Evolutionary conservation across 1,140 invertebrate genomes (phyloP).

Genomic region (Olivierus martensii): DNA sequence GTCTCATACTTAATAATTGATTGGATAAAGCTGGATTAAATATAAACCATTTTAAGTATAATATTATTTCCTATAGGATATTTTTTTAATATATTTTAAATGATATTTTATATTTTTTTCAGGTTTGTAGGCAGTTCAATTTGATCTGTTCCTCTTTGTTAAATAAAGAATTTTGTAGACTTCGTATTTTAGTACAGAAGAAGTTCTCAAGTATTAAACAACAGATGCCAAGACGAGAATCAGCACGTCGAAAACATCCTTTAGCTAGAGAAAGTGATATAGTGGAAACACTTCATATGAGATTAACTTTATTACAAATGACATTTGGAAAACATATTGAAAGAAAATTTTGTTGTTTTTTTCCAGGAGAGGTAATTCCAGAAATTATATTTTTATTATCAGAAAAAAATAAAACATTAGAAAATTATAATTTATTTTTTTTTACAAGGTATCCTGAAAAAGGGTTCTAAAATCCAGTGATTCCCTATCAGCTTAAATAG

Average conservation of each 20-base stretch:
- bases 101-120: slow-evolving; percentile 20
- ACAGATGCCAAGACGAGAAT: slow-evolving; percentile 66
- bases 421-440: too few species aligned
- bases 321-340: slow-evolving; percentile 83
- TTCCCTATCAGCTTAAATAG: too few species aligned
- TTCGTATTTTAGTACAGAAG: slow-evolving; percentile 62
- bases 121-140: slow-evolving; percentile 66
- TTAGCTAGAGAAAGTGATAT: slow-evolving; percentile 75
- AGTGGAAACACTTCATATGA: slow-evolving; percentile 76
- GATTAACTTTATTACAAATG: slow-evolving; percentile 70
- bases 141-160: slow-evolving; percentile 56
- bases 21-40: too few species aligned
- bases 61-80: too few species aligned
- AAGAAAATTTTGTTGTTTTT: slow-evolving; percentile 75
- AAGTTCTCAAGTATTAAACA: slow-evolving; percentile 68
- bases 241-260: slow-evolving; percentile 64
- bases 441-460: too few species aligned
- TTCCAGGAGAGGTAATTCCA: slow-evolving; percentile 58
- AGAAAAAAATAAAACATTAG: too few species aligned
- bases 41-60: too few species aligned
- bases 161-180: slow-evolving; percentile 62
- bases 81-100: too few species aligned
- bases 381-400: too few species aligned
- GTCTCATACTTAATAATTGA: too few species aligned
- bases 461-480: too few species aligned